These are phyloP conservation scores for Hydropotes inermis DNA, from an alignment of 2,113 vertebrate species.

Conservation along the genomic window DNA sequence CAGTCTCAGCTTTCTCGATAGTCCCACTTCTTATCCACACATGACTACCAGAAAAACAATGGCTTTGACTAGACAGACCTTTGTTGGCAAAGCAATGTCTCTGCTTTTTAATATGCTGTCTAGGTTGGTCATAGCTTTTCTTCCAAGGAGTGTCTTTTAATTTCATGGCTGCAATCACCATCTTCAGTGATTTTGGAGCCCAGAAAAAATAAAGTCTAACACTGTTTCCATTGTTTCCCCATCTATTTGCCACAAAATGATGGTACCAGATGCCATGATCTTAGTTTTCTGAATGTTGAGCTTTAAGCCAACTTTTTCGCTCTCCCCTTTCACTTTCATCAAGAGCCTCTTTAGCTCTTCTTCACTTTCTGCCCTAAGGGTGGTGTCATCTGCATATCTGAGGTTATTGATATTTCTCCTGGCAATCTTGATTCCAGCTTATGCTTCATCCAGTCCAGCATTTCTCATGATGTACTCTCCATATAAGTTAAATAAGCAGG, in stretches of 20 bases:
- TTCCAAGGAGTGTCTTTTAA: background rate
- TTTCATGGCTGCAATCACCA: background rate
- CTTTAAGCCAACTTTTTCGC: background rate
- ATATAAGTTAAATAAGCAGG: background rate
- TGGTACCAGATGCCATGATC: background rate
- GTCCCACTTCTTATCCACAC: background rate
- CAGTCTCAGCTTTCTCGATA: background rate
- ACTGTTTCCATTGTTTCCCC: background rate
- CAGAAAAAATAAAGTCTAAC: background rate
- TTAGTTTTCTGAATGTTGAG: background rate
- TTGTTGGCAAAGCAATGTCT: background rate
- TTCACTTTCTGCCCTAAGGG: background rate
- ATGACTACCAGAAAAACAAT: background rate
- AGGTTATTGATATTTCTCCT: background rate
- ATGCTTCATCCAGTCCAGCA: background rate
- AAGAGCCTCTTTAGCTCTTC: background rate
- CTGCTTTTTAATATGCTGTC: background rate
- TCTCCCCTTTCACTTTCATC: background rate
- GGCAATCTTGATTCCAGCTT: background rate
- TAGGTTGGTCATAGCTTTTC: background rate
- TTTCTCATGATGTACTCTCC: background rate
- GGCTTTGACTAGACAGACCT: background rate
- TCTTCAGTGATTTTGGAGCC: background rate
- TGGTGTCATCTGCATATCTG: background rate
- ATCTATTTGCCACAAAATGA: background rate